Conservation (phyloP, 2,113 vertebrate species). For the Peromyscus maniculatus region DNA sequence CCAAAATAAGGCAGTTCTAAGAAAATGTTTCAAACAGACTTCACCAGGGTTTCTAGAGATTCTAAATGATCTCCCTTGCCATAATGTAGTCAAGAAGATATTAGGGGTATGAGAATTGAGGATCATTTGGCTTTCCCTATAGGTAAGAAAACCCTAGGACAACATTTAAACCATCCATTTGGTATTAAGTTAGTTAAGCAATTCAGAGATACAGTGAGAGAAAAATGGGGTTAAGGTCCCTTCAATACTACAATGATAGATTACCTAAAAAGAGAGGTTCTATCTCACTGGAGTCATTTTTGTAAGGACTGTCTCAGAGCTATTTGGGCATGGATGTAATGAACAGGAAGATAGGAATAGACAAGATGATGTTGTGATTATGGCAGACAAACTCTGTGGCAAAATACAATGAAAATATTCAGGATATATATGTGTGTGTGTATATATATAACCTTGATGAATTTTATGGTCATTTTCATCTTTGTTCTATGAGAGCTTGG, state of each 20-base stretch:
- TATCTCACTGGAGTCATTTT: not conserved
- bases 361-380: not conserved
- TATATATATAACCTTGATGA: not conserved
- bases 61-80: not conserved
- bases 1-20: not conserved
- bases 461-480: not conserved
- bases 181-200: not conserved
- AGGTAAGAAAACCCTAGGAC: not conserved
- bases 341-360: not conserved
- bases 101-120: not conserved
- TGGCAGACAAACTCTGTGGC: not conserved
- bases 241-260: not conserved
- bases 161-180: not conserved
- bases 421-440: not conserved
- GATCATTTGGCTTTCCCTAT: not conserved
- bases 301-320: not conserved
- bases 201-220: not conserved
- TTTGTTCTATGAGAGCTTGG: not conserved
- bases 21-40: not conserved
- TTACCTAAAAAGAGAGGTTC: not conserved
- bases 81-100: not conserved
- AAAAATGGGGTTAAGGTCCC: not conserved
- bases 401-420: not conserved
- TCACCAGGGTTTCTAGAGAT: not conserved
- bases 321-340: not conserved